Conservation (phyloP, 2,888 invertebrate species). For the Julus scanicus region DNA sequence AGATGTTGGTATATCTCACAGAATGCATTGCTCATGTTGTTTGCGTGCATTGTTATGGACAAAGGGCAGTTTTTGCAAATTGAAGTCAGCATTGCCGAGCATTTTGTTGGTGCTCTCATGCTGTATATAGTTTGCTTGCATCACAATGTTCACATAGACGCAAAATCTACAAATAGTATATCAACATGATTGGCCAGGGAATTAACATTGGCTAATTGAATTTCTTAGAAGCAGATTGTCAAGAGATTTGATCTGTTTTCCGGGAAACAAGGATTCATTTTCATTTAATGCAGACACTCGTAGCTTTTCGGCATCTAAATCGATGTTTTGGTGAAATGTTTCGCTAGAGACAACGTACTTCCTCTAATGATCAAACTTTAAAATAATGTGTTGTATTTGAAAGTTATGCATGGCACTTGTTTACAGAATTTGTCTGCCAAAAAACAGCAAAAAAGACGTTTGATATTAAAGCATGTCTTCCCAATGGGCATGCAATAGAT, state of each 20-base stretch:
- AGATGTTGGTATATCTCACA: background rate
- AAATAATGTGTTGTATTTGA: too few species aligned
- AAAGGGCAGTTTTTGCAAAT: slow-evolving; percentile 21
- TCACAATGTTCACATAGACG: too few species aligned
- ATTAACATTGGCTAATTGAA: slow-evolving; percentile 1
- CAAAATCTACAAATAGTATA: background rate
- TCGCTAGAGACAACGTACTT: background rate
- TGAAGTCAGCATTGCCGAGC: background rate
- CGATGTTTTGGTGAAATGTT: background rate
- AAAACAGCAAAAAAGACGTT: too few species aligned
- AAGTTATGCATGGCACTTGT: too few species aligned
- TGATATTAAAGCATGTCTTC: too few species aligned
- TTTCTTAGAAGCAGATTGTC: background rate
- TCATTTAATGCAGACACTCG: background rate
- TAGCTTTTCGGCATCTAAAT: background rate
- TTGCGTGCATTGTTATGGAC: background rate
- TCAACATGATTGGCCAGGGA: background rate
- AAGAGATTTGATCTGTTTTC: slow-evolving; percentile 4
- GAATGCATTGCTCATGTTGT: background rate
- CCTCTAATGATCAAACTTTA: background rate
- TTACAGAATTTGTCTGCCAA: too few species aligned
- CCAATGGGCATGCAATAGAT: too few species aligned
- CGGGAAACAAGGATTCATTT: background rate
- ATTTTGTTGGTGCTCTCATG: background rate
- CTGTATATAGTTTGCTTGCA: background rate